Evolutionary conservation across 2,113 vertebrate species (phyloP), one percentile per base, ranked within the genome.

Genomic region (Halcyon malimbica): DNA sequence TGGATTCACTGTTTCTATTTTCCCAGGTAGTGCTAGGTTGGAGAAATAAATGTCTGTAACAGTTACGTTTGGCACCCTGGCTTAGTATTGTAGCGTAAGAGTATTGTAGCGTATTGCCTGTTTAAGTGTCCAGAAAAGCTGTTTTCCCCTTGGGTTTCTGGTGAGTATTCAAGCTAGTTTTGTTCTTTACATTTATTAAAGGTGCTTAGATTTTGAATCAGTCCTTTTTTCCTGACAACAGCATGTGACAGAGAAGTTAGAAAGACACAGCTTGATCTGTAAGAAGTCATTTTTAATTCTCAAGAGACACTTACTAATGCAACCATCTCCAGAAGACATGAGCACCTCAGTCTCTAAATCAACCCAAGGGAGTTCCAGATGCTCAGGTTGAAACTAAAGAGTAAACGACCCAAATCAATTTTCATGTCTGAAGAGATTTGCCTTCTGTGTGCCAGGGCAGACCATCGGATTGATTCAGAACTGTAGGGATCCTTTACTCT

Each of bases 271-370:
- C 77, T 37, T 53, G 17, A 77, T 88, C 60, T 42, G 37, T 76
- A 83, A 95, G 85, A 81, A 97, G 83, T 95, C 68, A 44, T 95
- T 85, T 76, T 35, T 70, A 63, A 59, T 89, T 96, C 79, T 90
- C 6, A 77, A 64, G 65, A 93, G 83, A 50, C 11, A 5, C 25
- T 63, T 69, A 65, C 20, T 88, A 74, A 90, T 60, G 33, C 29
- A 86, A 31, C 64, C 24, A 16, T 59, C 48, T 77, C 35, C 29
- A 16, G 62, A 79, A 95, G 44, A 44, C 16, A 9, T 19, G 37
- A 83, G 35, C 56, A 71, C 56, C 46, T 83, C 42, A n/a, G 51
- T 70, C 60, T 53, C 69, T 81, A 50, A 88, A 81, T 83, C 78
- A 93, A n/a, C 65, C 33, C 31, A 87, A 17, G 39, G 42, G 51